Evolutionary conservation across 2,113 vertebrate species (phyloP), one percentile per base, ranked within the genome.

Genomic region (Melanerpes formicivorus): DNA sequence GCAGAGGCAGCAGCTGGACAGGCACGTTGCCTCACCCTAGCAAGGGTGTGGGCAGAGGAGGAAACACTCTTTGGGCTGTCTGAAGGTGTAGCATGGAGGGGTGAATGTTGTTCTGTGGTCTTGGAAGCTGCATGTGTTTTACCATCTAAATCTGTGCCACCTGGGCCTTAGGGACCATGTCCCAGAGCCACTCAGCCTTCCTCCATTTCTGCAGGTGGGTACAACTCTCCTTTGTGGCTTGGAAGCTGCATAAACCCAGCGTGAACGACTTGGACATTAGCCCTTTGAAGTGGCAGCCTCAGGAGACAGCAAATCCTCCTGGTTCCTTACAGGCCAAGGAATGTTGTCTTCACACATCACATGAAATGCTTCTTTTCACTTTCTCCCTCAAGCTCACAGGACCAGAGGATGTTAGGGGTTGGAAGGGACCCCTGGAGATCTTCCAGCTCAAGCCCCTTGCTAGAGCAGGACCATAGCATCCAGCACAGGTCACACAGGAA

Each of bases 371-470:
- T 48, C 16, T n/a, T 81, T 66, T 44, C 48, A 46, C 42, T 42
- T 18, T 56, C 23, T 21, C 1, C 0, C 26, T 71, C 54, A 14
- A 0, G 10, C 42, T 44, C 42, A 44, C 42, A 44, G 42, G 42
- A 44, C 14, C 42, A 44, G 42, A 44, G 42, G 42, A 5, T 44
- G 42, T 44, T 44, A 44, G 42, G 42, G 42, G 42, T 14, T 44
- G 42, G 5, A 44, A 44, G 42, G 14, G 42, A 44, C 42, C 42
- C 15, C 42, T 44, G 42, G 42, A 44, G 42, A 44, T 44, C 42
- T 15, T 44, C 14, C 14, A 44, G 42, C 6, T 14, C 42, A 44
- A 44, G 14, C 14, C 42, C 14, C 14, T 15, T 44, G 42, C 42
- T 15, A 44, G 42, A 44, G 42, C 42, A 44, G 42, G 42, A 44